Evolutionary conservation across 2,113 vertebrate species (phyloP).

Genomic region (Chionodraco myersi): DNA sequence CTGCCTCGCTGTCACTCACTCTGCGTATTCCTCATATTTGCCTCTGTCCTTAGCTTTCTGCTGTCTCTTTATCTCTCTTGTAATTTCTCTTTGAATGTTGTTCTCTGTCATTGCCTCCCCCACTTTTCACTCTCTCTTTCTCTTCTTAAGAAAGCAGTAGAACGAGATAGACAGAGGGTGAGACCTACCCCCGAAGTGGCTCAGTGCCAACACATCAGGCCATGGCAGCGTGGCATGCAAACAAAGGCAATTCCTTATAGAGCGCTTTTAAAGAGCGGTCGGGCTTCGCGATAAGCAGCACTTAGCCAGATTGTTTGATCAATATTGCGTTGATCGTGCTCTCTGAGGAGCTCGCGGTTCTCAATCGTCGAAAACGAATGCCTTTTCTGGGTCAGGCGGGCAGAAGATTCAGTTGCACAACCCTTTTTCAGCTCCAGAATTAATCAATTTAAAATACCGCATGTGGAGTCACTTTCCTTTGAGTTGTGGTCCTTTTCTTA

Average conservation of each 20-base stretch:
- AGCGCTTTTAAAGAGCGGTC: slow-evolving; percentile 51
- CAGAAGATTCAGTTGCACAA: slow-evolving; percentile 43
- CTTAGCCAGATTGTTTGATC: slow-evolving; percentile 77
- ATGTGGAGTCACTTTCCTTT: slow-evolving; percentile 9
- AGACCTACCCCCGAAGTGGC: slow-evolving; percentile 32
- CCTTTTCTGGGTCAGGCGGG: slow-evolving; percentile 17
- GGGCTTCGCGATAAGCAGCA: slow-evolving; percentile 57
- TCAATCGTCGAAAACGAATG: slow-evolving; percentile 25
- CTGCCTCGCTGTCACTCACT: slow-evolving; percentile 27
- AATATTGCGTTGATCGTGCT: slow-evolving; percentile 65
- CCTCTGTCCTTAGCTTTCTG: slow-evolving; percentile 36
- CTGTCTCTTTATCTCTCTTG: slow-evolving; percentile 25
- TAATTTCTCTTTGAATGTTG: slow-evolving; percentile 53
- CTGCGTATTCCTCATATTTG: slow-evolving; percentile 18
- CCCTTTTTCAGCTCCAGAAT: slow-evolving; percentile 17
- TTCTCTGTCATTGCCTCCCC: slow-evolving; percentile 17
- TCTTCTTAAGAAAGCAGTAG: slow-evolving; percentile 18
- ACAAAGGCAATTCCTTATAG: slow-evolving; percentile 52
- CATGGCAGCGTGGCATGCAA: slow-evolving; percentile 27
- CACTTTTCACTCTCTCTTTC: slow-evolving; percentile 1
- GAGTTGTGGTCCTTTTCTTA: not conserved
- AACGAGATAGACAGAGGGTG: slow-evolving; percentile 22
- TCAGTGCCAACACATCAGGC: slow-evolving; percentile 44
- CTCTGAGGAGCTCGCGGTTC: slow-evolving; percentile 57
- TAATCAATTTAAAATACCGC: slow-evolving; percentile 32